Evolutionary conservation across 2,797 vertebrate genomes (phyloP), one percentile per base, ranked within the genome.

Genomic region (Pipistrellus kuhlii): DNA sequence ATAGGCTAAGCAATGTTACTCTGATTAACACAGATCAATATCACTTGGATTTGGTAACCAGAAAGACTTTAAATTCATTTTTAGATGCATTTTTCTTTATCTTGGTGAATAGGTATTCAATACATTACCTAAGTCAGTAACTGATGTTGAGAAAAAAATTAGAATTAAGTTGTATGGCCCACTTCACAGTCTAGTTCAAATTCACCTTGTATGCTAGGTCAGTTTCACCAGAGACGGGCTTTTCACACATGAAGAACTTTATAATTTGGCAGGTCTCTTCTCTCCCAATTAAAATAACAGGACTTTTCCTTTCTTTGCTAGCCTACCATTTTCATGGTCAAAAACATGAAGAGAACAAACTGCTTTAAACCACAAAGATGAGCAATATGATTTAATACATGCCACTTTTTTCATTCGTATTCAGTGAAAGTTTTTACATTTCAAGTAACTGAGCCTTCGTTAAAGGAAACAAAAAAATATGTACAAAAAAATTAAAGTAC

Each of bases 11-110:
- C 75, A 97, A 93, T 97, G 76, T 97, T 97, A 98, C 90, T 98
- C 93, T 95, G 88, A 81, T 78, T 71, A 85, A 94, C 32, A 92
- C 35, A 90, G 96, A 97, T 95, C 96, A 96, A 78, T 94, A 94
- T 87, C 95, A 97, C 77, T 90, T 96, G 95, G 85, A 97, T 96
- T 98, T 97, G 93, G 94, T 96, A 96, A 97, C 95, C 94, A 95
- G 90, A 97, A 87, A 97, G 94, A 97, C 91, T 94, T 88, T 96
- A 59, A 83, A 96, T 96, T 97, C 81, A 90, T 96, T 95, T 95
- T 97, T 97, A 98, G 97, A 97, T 97, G 96, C 96, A 98, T 97
- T 93, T 97, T 94, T 95, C 97, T 97, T 98, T 97, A 97, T 96
- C 95, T 97, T 97, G 96, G 95, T 68, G 48, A 83, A 68, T 35